Evolutionary conservation across 2,888 invertebrate genomes (phyloP).

Genomic region (Dione juno): DNA sequence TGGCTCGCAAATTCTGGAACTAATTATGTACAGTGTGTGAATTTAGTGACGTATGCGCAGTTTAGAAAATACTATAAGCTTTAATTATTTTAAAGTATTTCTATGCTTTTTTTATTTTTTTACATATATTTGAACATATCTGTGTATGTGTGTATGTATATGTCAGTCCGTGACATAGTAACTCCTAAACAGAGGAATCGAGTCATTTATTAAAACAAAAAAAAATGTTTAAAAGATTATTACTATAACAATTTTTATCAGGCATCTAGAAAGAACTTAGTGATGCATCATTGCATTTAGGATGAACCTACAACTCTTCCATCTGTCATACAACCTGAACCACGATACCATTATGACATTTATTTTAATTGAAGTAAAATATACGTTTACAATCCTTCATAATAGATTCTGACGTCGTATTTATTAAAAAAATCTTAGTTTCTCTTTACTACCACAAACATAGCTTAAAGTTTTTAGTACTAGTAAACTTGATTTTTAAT

Average conservation of each 20-base stretch:
- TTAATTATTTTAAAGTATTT: background rate
- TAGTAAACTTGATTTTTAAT: conserved; percentile 18
- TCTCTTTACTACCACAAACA: background rate
- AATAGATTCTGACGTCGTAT: background rate
- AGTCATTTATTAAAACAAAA: too few species aligned
- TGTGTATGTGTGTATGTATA: too few species aligned
- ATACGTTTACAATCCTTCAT: background rate
- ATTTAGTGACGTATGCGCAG: conserved; percentile 19
- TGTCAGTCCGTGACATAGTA: too few species aligned
- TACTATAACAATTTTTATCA: too few species aligned
- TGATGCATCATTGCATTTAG: too few species aligned
- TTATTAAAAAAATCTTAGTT: background rate
- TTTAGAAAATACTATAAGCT: background rate
- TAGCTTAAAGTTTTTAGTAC: conserved; percentile 8
- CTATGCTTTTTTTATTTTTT: background rate
- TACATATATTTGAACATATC: too few species aligned
- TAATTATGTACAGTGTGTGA: conserved; percentile 38
- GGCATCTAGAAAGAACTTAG: too few species aligned
- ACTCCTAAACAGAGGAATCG: too few species aligned
- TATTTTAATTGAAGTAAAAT: background rate
- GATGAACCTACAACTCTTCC: too few species aligned
- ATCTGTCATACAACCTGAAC: too few species aligned
- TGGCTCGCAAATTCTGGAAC: conserved; percentile 36
- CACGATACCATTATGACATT: too few species aligned
- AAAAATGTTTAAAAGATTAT: too few species aligned